A percentile compares a stretch with the other conserved stretches of the same genome.
These are phyloP conservation scores for Metellina segmentata DNA, from an alignment of 2,888 invertebrate genomes.

Conservation along the genomic window DNA sequence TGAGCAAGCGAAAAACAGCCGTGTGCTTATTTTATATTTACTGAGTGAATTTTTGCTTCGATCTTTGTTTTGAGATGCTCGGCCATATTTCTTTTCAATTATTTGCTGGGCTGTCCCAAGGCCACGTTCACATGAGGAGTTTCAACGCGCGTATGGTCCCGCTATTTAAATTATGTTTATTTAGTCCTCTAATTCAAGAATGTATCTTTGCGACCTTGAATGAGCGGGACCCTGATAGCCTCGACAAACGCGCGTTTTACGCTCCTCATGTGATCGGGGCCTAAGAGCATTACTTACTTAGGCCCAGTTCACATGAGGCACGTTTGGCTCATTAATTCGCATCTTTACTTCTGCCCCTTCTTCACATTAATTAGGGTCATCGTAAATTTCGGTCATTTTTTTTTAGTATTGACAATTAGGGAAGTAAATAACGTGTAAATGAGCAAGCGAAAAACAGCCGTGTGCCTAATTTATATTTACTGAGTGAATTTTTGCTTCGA, in stretches of 20 bases:
- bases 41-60: background rate
- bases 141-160: no score
- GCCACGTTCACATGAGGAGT: no score
- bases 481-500: background rate
- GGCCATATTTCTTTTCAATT: background rate
- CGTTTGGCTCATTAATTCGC: background rate
- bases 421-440: background rate
- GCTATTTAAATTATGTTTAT: no score
- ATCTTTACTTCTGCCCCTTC: background rate
- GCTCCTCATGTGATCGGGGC: no score
- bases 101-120: no score
- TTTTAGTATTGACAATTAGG: background rate
- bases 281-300: no score
- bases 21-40: constrained; percentile 1
- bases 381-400: background rate
- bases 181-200: no score
- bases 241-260: no score
- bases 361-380: background rate
- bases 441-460: background rate
- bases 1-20: background rate
- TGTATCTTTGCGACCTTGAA: no score
- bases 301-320: no score
- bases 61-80: background rate
- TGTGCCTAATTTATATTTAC: background rate
- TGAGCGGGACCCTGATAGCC: no score